Conservation (phyloP, 2,888 invertebrate species). For the Scotopteryx bipunctaria region DNA sequence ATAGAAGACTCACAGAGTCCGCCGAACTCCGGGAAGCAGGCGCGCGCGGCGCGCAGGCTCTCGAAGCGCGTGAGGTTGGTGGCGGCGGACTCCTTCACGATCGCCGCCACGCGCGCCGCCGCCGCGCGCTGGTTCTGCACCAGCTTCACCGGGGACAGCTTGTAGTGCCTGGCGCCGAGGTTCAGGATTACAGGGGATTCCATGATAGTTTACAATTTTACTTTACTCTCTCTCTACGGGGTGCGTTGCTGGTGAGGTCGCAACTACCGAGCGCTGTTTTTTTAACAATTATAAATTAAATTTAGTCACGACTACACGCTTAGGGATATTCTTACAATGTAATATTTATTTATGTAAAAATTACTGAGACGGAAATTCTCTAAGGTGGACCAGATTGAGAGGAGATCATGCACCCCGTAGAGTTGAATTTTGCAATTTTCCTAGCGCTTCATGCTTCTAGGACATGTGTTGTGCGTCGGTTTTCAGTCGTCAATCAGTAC, state of each 20-base stretch:
- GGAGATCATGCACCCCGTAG: no score
- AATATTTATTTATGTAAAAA: no score
- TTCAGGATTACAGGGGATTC: not conserved
- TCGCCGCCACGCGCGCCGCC: conserved; percentile 79
- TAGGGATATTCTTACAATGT: no score
- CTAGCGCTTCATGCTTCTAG: no score
- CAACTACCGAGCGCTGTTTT: not conserved
- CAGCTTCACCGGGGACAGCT: conserved; percentile 81
- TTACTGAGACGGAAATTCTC: no score
- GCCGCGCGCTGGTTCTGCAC: conserved; percentile 79
- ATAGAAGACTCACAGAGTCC: conserved; percentile 80
- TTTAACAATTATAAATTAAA: not conserved
- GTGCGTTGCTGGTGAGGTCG: not conserved
- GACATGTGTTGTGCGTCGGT: no score
- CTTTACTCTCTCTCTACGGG: no score
- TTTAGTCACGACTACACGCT: no score
- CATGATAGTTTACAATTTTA: no score
- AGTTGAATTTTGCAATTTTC: no score
- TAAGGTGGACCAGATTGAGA: no score
- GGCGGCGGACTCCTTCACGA: conserved; percentile 66
- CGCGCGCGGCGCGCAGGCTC: conserved; percentile 80
- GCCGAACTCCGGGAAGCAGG: conserved; percentile 87
- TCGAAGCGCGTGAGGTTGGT: conserved; percentile 74
- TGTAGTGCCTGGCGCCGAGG: conserved; percentile 81
- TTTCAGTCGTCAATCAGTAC: no score